Evolutionary conservation across 1,140 invertebrate species (phyloP), one percentile per base, ranked within the genome.

Genomic region (Drosophila triauraria): DNA sequence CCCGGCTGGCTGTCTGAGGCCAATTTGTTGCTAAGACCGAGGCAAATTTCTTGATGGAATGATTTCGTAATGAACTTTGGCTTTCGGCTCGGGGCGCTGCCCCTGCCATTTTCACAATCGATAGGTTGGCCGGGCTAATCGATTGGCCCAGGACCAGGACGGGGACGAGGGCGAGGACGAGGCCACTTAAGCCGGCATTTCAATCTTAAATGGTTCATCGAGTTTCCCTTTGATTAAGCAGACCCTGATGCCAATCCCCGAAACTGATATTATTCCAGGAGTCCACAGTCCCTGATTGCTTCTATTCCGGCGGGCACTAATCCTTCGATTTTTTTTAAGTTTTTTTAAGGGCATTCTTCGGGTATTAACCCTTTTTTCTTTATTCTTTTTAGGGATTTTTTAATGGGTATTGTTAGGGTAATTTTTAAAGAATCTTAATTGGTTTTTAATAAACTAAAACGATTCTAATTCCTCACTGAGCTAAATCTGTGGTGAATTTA

Each of bases 161-260:
- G 2, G 12, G 50, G 12, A 35, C n/a, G 30, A 20, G 20, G 20
- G 20, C 20, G 20, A 23, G 46, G 10, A 35, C 6, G 27, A 23
- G 32, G 65, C 65, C 64, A 53, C 65, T 69, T 51, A 53, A 27
- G 65, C 44, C 23, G 30, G 20, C 46, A 20, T 43, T 51, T 60
- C 35, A 70, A 74, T 60, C 68, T 72, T 60, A 72, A 72, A 72
- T 72, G 70, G 2, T 60, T 60, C 40, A 71, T 44, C 67, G 67
- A 43, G 40, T 60, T 60, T 72, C 53, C 54, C 69, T 50, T 50
- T 72, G 69, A 72, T 72, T 72, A 35, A 48, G 50, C n/a, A 4
- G 25, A 13, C 51, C 17, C 17, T 23, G 53, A n/a, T 40, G 15
- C 20, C 53, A 25, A 23, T 56, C 2, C 20, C 13, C 51, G 13